These are phyloP conservation scores for Rhingia campestris DNA, from an alignment of 2,888 invertebrate species.

Conservation along the genomic window DNA sequence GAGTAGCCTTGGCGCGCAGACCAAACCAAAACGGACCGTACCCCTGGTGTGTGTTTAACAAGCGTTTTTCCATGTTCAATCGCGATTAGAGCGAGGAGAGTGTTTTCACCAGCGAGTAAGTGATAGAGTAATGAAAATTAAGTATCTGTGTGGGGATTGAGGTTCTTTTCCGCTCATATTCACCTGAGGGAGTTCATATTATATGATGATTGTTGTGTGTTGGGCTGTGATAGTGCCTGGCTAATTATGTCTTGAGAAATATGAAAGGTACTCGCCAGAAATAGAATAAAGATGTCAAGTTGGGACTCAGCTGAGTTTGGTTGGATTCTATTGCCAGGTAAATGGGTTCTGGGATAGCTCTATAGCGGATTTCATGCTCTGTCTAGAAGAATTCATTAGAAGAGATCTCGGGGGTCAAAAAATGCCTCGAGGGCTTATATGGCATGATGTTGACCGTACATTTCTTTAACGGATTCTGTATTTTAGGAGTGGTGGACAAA, in stretches of 20 bases:
- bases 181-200: constrained; percentile 6
- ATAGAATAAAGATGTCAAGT: constrained; percentile 50
- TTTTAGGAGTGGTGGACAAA: too few species aligned
- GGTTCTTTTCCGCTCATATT: constrained; percentile 4
- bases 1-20: constrained; percentile 26
- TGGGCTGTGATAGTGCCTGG: constrained; percentile 7
- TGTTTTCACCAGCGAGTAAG: constrained; percentile 22
- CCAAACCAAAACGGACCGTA: neutral
- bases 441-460: too few species aligned
- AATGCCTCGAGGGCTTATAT: too few species aligned
- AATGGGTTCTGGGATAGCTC: too few species aligned
- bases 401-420: too few species aligned
- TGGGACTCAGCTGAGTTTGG: neutral
- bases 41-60: constrained; percentile 62
- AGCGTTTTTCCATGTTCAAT: constrained; percentile 71
- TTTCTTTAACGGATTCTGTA: too few species aligned
- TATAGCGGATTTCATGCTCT: too few species aligned
- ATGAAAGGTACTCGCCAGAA: constrained; percentile 36
- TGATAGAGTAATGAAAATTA: constrained; percentile 64
- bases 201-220: constrained; percentile 35
- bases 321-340: too few species aligned
- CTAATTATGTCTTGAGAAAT: constrained; percentile 43
- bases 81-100: constrained; percentile 65
- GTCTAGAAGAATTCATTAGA: too few species aligned
- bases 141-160: constrained; percentile 12